Percentiles rank a stretch among this genome's conserved stretches.
phyloP scores from a whole-genome alignment of 2,113 vertebrate genomes.

The Oncorhynchus masou region DNA sequence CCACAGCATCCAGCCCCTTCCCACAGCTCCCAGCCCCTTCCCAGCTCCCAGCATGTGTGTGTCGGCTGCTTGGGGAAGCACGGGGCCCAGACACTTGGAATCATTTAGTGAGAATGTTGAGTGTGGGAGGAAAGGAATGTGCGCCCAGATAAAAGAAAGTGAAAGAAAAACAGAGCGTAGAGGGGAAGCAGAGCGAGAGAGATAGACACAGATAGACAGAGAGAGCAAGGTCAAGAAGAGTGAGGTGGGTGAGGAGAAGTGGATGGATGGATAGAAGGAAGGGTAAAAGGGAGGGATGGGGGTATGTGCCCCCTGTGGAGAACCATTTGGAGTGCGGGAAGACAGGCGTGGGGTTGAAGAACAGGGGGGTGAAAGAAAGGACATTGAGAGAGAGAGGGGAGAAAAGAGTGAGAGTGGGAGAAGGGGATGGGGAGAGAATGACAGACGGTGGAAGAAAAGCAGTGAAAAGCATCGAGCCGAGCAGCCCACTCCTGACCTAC shows the following conservation, averaged over 20 bases:
- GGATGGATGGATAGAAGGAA: constrained; percentile 43
- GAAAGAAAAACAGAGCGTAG: constrained; percentile 74
- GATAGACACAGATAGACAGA: too few relatives aligned
- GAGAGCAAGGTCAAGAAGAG: constrained; percentile 52
- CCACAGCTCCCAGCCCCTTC: too few relatives aligned
- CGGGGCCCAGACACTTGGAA: constrained; percentile 79
- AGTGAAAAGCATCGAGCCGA: constrained; percentile 44
- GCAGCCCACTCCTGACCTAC: constrained; percentile 76
- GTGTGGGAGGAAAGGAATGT: constrained; percentile 82
- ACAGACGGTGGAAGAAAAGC: constrained; percentile 32
- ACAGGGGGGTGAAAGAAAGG: constrained; percentile 26
- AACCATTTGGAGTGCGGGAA: constrained; percentile 34
- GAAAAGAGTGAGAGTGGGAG: background rate
- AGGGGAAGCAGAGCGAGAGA: constrained; percentile 59
- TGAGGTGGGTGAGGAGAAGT: constrained; percentile 3
- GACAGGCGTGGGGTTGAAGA: constrained; percentile 15
- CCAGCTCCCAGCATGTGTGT: constrained; percentile 6
- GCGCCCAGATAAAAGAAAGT: constrained; percentile 76
- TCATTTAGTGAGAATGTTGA: constrained; percentile 77
- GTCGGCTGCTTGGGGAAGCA: constrained; percentile 61
- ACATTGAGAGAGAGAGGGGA: constrained; percentile 4
- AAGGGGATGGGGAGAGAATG: constrained; percentile 14
- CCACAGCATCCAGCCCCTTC: too few relatives aligned
- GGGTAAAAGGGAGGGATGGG: constrained; percentile 32
- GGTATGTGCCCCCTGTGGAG: constrained; percentile 56